Evolutionary conservation across 2,113 vertebrate genomes (phyloP).

Genomic region (Grus americana): DNA sequence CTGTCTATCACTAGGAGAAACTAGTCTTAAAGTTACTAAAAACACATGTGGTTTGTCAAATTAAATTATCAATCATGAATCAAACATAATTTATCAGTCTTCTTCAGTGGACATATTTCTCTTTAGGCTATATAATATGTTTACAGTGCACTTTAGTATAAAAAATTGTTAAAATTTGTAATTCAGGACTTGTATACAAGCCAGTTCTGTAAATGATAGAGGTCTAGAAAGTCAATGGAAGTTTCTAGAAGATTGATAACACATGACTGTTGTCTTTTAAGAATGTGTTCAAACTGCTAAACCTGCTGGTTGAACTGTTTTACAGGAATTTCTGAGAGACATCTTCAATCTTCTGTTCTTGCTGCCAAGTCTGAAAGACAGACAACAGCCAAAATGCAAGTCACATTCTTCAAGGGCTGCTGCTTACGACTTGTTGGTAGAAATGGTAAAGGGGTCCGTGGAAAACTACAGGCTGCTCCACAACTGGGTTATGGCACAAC

Average conservation of each 20-base stretch:
- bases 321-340: conserved; percentile 94
- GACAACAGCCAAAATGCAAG: conserved; percentile 96
- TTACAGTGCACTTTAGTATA: neutral
- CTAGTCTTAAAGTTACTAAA: neutral
- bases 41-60: neutral
- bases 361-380: conserved; percentile 94
- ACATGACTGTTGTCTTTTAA: neutral
- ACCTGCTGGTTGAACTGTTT: neutral
- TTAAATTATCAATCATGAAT: neutral
- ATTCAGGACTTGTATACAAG: neutral
- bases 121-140: neutral
- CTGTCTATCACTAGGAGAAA: neutral
- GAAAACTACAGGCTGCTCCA: conserved; percentile 98
- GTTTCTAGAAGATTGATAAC: neutral
- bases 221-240: neutral
- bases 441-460: conserved; percentile 95
- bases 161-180: neutral
- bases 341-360: conserved; percentile 96
- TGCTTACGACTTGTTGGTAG: conserved; percentile 95
- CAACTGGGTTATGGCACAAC: conserved; percentile 99
- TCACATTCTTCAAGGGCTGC: conserved; percentile 95
- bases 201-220: neutral
- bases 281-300: neutral
- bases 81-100: neutral
- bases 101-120: neutral